A percentile compares a stretch with the other conserved stretches of the same genome.
Evolutionary conservation across 2,888 invertebrate genomes (phyloP).

Genomic region (Acholoe squamosa): DNA sequence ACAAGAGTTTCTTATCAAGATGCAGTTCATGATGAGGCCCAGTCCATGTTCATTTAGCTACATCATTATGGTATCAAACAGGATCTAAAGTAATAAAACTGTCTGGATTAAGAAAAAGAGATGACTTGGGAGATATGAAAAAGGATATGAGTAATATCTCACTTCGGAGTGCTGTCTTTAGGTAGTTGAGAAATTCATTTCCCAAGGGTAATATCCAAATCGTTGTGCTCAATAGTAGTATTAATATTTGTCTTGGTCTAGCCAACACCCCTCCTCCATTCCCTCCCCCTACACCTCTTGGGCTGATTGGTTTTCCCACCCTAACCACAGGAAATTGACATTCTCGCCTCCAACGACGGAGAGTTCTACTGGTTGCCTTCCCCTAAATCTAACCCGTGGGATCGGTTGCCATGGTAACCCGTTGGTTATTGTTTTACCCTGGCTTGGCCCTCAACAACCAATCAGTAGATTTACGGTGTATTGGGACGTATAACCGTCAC

Average conservation of each 20-base stretch:
- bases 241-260: constrained; percentile 16
- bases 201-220: not conserved
- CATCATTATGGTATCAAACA: no score
- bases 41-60: no score
- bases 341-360: constrained; percentile 16
- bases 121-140: no score
- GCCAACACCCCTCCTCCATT: not conserved
- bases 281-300: not conserved
- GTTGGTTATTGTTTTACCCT: constrained; percentile 42
- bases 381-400: constrained; percentile 58
- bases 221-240: not conserved
- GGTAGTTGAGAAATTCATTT: not conserved
- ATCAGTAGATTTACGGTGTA: constrained; percentile 14
- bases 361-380: constrained; percentile 6
- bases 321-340: constrained; percentile 42
- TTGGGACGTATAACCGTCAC: not conserved
- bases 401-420: constrained; percentile 51
- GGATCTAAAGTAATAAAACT: no score
- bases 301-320: constrained; percentile 43
- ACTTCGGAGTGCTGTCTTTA: no score
- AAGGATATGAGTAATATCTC: no score
- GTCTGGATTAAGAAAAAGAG: no score
- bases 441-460: not conserved
- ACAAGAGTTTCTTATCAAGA: not conserved
- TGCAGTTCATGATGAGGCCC: no score